These are phyloP conservation scores for Myotis brandtii DNA, from an alignment of 2,113 vertebrate genomes.

Conservation along the genomic window DNA sequence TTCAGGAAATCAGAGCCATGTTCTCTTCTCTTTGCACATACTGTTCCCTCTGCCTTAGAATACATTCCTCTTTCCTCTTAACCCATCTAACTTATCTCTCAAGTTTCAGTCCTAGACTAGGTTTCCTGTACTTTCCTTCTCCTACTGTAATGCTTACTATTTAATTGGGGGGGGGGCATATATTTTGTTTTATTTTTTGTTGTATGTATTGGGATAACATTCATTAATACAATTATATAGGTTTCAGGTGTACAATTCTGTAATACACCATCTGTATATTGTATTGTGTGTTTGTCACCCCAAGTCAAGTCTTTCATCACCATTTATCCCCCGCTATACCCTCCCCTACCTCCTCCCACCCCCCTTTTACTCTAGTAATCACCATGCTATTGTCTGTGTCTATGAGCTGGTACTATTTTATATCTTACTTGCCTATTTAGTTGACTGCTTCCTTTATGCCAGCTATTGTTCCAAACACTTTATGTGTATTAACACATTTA, in stretches of 20 bases:
- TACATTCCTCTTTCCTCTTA: background rate
- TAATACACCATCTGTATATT: too few species aligned
- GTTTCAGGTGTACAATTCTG: too few species aligned
- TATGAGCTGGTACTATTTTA: background rate
- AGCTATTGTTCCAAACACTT: constrained; percentile 18
- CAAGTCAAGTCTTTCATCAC: background rate
- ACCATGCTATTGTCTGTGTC: background rate
- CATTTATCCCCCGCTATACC: background rate
- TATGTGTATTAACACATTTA: background rate
- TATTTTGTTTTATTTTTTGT: too few species aligned
- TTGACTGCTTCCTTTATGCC: background rate
- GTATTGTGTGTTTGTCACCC: too few species aligned
- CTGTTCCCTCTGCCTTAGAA: background rate
- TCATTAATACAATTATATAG: too few species aligned
- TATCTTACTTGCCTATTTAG: background rate
- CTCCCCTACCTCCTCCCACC: background rate
- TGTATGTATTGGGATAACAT: background rate
- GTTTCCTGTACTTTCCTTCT: background rate
- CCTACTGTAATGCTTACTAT: background rate
- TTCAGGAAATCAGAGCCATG: background rate
- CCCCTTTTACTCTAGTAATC: background rate
- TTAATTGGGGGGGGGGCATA: background rate
- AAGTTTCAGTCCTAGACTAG: background rate
- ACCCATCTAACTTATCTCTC: background rate
- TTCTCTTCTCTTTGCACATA: constrained; percentile 5